phyloP scores from a whole-genome alignment of 2,888 invertebrate genomes.

The Caenorhabditis sp. region DNA sequence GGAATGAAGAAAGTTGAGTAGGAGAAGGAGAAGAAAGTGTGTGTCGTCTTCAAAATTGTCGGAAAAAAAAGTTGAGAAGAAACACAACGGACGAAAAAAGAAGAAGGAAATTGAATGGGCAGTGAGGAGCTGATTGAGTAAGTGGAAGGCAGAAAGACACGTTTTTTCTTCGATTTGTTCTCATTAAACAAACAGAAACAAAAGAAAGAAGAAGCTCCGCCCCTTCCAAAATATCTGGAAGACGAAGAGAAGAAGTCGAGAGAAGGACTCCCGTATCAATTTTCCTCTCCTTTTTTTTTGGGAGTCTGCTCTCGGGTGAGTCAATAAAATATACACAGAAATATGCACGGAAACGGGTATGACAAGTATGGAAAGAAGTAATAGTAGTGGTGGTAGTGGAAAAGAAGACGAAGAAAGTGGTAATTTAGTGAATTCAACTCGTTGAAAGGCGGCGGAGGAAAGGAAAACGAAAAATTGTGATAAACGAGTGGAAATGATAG shows the following conservation, averaged over 20 bases:
- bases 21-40: constrained; percentile 26
- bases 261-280: constrained; percentile 44
- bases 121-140: constrained; percentile 63
- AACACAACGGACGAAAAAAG: constrained; percentile 8
- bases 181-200: constrained; percentile 62
- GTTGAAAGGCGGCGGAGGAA: neutral
- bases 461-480: constrained; percentile 15
- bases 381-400: neutral
- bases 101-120: constrained; percentile 63
- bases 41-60: constrained; percentile 49
- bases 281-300: constrained; percentile 38
- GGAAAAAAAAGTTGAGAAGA: constrained; percentile 52
- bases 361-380: constrained; percentile 28
- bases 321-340: constrained; percentile 42
- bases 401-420: neutral
- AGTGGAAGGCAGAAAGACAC: constrained; percentile 38
- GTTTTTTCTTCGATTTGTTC: constrained; percentile 64
- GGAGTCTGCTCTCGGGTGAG: constrained; percentile 3
- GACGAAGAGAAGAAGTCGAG: constrained; percentile 28
- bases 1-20: constrained; percentile 19
- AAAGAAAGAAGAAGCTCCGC: constrained; percentile 38
- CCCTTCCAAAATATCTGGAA: constrained; percentile 50
- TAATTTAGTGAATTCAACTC: constrained; percentile 14
- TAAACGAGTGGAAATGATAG: neutral
- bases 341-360: constrained; percentile 56